These are phyloP conservation scores for Canis aureus DNA, from an alignment of 2,113 vertebrate species.

Conservation along the genomic window DNA sequence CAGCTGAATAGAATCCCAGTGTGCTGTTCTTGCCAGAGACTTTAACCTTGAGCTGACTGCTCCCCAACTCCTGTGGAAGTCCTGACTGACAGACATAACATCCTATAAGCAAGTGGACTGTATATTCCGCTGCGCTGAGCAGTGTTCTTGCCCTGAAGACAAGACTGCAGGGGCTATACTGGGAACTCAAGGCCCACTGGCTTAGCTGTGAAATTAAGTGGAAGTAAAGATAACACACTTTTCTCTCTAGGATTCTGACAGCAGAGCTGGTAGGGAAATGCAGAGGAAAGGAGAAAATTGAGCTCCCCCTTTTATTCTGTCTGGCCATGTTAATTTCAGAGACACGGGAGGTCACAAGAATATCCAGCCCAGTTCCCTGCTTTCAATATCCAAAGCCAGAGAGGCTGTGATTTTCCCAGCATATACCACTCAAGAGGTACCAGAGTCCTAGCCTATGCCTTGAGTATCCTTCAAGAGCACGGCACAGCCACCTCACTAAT, in stretches of 20 bases:
- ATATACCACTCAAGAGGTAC: not conserved
- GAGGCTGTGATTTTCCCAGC: not conserved
- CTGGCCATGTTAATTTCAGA: not conserved
- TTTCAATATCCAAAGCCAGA: not conserved
- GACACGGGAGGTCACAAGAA: not conserved
- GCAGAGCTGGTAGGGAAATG: not conserved
- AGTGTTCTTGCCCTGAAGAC: not conserved
- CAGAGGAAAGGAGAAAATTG: not conserved
- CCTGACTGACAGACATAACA: not conserved
- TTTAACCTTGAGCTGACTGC: conserved; percentile 54
- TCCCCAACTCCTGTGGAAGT: not conserved
- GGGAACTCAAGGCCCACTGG: not conserved
- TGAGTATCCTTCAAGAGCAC: not conserved
- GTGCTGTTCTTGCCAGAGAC: not conserved
- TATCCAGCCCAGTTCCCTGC: not conserved
- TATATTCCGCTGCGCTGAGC: not conserved
- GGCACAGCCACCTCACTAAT: not conserved
- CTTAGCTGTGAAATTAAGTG: not conserved
- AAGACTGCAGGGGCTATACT: not conserved
- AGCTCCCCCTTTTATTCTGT: not conserved
- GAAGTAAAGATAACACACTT: not conserved
- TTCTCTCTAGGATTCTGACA: not conserved
- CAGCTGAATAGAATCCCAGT: conserved; percentile 7
- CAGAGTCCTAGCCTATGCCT: not conserved
- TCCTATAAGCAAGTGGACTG: not conserved